phyloP scores from a whole-genome alignment of 1,140 invertebrate species.

The Micrasema minimum region DNA sequence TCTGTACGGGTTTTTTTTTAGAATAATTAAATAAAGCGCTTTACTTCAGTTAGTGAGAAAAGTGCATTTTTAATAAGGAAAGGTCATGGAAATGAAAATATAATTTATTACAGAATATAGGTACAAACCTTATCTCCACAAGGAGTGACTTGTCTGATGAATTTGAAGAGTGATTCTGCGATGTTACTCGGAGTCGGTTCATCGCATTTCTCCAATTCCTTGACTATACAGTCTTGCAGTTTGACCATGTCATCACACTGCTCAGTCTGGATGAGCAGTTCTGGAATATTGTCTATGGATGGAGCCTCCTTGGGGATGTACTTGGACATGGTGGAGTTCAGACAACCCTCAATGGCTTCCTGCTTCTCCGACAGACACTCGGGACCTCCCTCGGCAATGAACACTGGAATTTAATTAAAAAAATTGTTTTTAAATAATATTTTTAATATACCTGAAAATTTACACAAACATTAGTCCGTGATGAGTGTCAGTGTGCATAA shows the following conservation, averaged over 20 bases:
- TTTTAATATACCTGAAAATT: too few species aligned
- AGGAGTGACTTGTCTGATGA: conserved; percentile 75
- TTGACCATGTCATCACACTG: conserved; percentile 69
- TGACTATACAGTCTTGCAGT: conserved; percentile 73
- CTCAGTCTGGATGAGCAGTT: conserved; percentile 62
- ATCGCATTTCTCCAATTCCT: conserved; percentile 72
- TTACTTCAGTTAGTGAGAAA: too few species aligned
- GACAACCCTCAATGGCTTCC: conserved; percentile 71
- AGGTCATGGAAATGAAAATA: too few species aligned
- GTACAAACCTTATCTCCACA: conserved; percentile 59
- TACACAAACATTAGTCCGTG: too few species aligned
- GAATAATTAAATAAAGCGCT: too few species aligned
- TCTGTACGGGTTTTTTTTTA: too few species aligned
- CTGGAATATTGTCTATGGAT: conserved; percentile 66
- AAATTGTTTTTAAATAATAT: too few species aligned
- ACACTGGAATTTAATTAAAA: conserved; percentile 70
- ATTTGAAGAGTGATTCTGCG: conserved; percentile 80
- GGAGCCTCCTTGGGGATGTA: conserved; percentile 62
- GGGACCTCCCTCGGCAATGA: conserved; percentile 80
- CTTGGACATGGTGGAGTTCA: conserved; percentile 70
- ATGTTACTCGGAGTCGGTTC: conserved; percentile 83
- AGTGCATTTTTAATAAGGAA: too few species aligned
- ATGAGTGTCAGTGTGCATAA: too few species aligned
- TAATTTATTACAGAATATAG: background rate
- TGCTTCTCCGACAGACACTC: conserved; percentile 75